A percentile compares a stretch with the other conserved stretches of the same genome.
phyloP scores from a whole-genome alignment of 2,888 invertebrate species.

The Hypomecis punctinalis region DNA sequence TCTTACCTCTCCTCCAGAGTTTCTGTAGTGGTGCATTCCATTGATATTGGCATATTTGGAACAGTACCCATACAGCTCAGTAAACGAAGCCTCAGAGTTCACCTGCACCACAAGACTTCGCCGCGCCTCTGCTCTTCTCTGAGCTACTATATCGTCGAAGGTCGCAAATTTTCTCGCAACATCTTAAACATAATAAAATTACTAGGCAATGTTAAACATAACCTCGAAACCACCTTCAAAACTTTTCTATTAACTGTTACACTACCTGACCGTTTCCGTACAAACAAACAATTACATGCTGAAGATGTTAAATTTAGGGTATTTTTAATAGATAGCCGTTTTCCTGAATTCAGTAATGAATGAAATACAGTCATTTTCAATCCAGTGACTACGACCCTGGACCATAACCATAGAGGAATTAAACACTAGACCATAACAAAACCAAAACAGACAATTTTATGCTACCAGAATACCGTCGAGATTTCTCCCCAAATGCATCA shows the following conservation, averaged over 20 bases:
- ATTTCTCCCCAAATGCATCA: no score
- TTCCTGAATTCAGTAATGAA: constrained; percentile 63
- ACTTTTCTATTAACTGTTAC: constrained; percentile 23
- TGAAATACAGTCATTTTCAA: constrained; percentile 77
- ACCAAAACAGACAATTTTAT: not conserved
- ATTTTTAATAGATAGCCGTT: constrained; percentile 63
- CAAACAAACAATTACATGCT: constrained; percentile 61
- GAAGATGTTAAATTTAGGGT: constrained; percentile 52
- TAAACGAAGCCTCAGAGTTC: constrained; percentile 88
- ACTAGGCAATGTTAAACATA: constrained; percentile 51
- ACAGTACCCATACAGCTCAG: constrained; percentile 89
- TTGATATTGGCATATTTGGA: constrained; percentile 87
- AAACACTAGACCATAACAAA: not conserved
- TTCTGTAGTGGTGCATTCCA: constrained; percentile 87
- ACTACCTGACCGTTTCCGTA: constrained; percentile 70
- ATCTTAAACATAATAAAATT: constrained; percentile 19
- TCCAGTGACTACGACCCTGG: not conserved
- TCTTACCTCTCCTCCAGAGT: constrained; percentile 74
- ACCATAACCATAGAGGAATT: no score
- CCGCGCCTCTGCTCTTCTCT: constrained; percentile 87
- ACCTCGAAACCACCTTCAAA: constrained; percentile 65
- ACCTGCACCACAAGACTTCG: constrained; percentile 91
- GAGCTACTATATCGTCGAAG: constrained; percentile 85
- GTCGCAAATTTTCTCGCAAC: constrained; percentile 61
- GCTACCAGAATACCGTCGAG: no score